Evolutionary conservation across 2,797 vertebrate species (phyloP).

Genomic region (Holocentrus rufus): DNA sequence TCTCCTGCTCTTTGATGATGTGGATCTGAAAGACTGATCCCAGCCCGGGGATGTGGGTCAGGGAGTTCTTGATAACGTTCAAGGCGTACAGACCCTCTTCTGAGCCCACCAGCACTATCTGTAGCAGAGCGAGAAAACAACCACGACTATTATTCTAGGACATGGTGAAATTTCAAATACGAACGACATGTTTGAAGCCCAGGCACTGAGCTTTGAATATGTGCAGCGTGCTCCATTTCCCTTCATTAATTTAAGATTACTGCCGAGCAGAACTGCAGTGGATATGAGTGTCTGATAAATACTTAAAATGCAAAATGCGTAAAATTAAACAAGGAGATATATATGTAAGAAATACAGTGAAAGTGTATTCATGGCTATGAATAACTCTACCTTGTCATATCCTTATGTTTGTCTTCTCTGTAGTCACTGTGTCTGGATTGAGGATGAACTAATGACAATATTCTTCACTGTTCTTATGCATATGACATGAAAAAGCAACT

Average conservation of each 20-base stretch:
- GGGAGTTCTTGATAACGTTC: slow-evolving; percentile 97
- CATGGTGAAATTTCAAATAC: slow-evolving; percentile 17
- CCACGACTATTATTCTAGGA: slow-evolving; percentile 16
- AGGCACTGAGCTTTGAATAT: slow-evolving; percentile 7
- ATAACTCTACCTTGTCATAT: neutral
- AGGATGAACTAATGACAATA: no score
- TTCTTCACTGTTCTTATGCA: neutral
- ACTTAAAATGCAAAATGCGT: neutral
- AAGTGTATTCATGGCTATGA: neutral
- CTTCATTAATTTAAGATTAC: neutral
- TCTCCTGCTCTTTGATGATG: slow-evolving; percentile 97
- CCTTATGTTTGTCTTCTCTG: neutral
- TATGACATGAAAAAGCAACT: neutral
- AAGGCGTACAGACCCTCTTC: slow-evolving; percentile 98
- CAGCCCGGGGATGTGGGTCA: slow-evolving; percentile 95
- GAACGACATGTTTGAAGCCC: slow-evolving; percentile 1
- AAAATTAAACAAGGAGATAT: neutral
- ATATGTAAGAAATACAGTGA: neutral
- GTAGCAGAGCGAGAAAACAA: slow-evolving; percentile 21
- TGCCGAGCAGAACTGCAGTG: neutral
- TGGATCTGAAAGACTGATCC: slow-evolving; percentile 98
- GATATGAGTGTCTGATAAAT: neutral
- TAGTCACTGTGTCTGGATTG: neutral
- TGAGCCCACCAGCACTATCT: slow-evolving; percentile 98
- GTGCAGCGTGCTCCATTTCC: slow-evolving; percentile 9